phyloP scores from a whole-genome alignment of 2,888 invertebrate species.

The Ectemnius lituratus region DNA sequence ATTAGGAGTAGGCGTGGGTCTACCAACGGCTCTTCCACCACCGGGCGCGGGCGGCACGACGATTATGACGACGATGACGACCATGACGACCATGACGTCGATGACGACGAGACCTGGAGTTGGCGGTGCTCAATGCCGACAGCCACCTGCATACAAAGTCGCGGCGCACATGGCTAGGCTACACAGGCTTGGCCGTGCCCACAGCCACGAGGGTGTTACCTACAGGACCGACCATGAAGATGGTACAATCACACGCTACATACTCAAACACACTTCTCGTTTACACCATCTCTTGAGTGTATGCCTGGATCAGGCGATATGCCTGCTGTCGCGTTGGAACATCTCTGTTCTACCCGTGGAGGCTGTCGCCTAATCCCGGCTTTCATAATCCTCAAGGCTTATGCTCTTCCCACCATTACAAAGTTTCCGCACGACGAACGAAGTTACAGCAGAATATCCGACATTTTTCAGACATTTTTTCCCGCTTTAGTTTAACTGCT shows the following conservation, averaged over 20 bases:
- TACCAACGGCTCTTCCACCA: conserved; percentile 70
- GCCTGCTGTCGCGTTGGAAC: background rate
- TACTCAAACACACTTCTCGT: conserved; percentile 41
- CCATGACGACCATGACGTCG: conserved; percentile 57
- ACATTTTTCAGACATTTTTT: too few species aligned
- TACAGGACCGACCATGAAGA: conserved; percentile 86
- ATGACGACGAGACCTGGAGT: conserved; percentile 67
- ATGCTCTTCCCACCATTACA: conserved; percentile 24
- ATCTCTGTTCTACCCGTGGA: conserved; percentile 5
- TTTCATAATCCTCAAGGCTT: conserved; percentile 37
- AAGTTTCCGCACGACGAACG: background rate
- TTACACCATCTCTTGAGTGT: conserved; percentile 19
- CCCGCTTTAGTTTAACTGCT: too few species aligned
- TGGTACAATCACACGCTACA: conserved; percentile 71
- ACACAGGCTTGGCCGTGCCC: conserved; percentile 89
- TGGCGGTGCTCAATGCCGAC: conserved; percentile 78
- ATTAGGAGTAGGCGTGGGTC: conserved; percentile 65
- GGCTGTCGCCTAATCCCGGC: conserved; percentile 12
- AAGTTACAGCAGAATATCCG: too few species aligned
- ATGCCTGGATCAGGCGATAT: conserved; percentile 3
- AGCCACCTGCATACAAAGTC: conserved; percentile 90
- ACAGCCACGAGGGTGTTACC: conserved; percentile 92
- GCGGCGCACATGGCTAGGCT: conserved; percentile 92
- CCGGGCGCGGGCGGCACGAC: conserved; percentile 59
- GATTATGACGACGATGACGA: conserved; percentile 60